Conservation (phyloP, 2,113 vertebrate species). For the Sminthopsis crassicaudata region DNA sequence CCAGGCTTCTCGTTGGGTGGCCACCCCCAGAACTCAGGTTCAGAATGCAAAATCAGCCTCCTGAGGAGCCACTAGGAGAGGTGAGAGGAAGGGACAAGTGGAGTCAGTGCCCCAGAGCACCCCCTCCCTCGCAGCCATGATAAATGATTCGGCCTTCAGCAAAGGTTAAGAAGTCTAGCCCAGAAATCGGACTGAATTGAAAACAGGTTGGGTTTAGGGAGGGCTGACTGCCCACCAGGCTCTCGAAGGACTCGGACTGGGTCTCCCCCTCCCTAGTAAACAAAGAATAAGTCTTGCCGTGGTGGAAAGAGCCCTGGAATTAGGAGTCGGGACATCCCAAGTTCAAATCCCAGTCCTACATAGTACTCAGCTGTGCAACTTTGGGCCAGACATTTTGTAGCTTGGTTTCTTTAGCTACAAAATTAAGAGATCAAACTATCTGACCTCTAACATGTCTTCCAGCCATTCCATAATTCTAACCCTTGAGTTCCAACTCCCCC, state of each 20-base stretch:
- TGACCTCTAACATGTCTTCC: not conserved
- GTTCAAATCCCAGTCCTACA: not conserved
- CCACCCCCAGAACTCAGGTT: not conserved
- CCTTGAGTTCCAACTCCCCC: not conserved
- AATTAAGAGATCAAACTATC: not conserved
- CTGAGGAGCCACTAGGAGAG: not conserved
- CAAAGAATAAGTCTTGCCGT: not conserved
- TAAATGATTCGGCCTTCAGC: slow-evolving; percentile 69
- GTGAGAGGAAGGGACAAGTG: not conserved
- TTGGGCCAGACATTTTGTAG: not conserved
- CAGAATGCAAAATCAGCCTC: not conserved
- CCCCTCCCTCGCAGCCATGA: slow-evolving; percentile 55
- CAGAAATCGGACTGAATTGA: slow-evolving; percentile 69
- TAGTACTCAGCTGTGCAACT: not conserved
- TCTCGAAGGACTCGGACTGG: not conserved
- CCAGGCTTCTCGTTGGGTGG: not conserved
- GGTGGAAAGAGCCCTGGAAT: not conserved
- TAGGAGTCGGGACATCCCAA: not conserved
- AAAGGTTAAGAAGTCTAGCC: slow-evolving; percentile 79
- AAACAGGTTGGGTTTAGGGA: slow-evolving; percentile 51
- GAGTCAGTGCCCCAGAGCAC: not conserved
- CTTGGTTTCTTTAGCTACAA: not conserved
- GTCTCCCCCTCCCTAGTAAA: not conserved
- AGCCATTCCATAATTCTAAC: not conserved
- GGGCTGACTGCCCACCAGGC: not conserved